Evolutionary conservation across 2,113 vertebrate genomes (phyloP), one percentile per base, ranked within the genome.

Genomic region (Eptesicus fuscus): DNA sequence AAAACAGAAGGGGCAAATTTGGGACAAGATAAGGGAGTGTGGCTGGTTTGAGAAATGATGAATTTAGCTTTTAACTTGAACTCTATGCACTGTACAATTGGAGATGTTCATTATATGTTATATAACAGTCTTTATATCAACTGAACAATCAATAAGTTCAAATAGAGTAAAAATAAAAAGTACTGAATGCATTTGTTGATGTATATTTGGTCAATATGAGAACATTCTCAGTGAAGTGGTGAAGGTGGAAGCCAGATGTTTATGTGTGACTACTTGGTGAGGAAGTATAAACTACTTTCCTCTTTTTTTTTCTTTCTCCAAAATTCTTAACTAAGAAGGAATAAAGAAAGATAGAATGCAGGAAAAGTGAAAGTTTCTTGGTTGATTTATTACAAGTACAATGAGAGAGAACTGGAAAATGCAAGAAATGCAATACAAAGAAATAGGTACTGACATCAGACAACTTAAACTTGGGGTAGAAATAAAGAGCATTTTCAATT

Each of bases 331-430:
- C 9, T 47, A 86, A 95, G 49, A 88, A 76, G 47, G n/a, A 73
- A 95, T n/a, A 47, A 90, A 78, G 78, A 83, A 63, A 79, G 28
- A 82, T n/a, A 92, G 32, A 28, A 80, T 23, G 65, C 1, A 71
- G 2, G 4, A 88, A 92, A 93, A 25, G 16, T 86, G 89, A 83
- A 88, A 91, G 6, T 83, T 89, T 83, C 49, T 83, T 65, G 23
- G 14, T 77, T 70, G 63, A 96, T 91, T 95, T 96, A 85, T 79
- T 79, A 92, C 32, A 90, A 73, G 32, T n/a, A 83, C 22, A 92
- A 95, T 88, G 59, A 90, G 30, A 16, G 79, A 56, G 47, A 95
- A 82, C 18, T n/a, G 3, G 37, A 85, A 82, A 95, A 90, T 51
- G 32, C 83, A 95, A 95, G 4, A 90, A 82, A 88, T 9, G 7